These are phyloP conservation scores for Atrina japonica DNA, from an alignment of 2,888 invertebrate genomes.

Conservation along the genomic window DNA sequence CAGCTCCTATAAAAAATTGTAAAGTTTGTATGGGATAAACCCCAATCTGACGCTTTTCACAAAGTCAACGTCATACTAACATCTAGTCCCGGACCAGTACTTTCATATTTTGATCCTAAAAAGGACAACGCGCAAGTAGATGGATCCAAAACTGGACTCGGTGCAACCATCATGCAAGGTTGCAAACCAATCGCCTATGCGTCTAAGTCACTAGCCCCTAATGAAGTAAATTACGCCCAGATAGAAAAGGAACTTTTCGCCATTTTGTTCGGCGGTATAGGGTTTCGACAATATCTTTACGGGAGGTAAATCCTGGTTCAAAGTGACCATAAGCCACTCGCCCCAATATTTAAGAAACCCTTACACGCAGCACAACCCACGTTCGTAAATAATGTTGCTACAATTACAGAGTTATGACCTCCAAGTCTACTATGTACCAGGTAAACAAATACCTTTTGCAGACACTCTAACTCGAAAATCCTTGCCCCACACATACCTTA, in stretches of 20 bases:
- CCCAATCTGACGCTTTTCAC: conserved; percentile 40
- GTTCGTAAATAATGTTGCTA: conserved; percentile 42
- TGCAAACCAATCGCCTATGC: conserved; percentile 55
- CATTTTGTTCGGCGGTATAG: conserved; percentile 50
- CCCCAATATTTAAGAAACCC: conserved; percentile 32
- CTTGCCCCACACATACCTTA: conserved; percentile 27
- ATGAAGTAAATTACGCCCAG: conserved; percentile 55
- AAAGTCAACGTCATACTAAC: conserved; percentile 39
- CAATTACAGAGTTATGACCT: conserved; percentile 42
- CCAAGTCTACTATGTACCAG: conserved; percentile 27
- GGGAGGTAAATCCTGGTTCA: conserved; percentile 46
- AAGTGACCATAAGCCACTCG: conserved; percentile 59
- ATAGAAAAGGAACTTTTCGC: conserved; percentile 56
- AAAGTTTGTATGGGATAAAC: conserved; percentile 44
- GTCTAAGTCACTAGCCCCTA: conserved; percentile 54
- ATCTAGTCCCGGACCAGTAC: conserved; percentile 35
- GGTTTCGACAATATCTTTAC: conserved; percentile 57
- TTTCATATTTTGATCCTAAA: conserved; percentile 48
- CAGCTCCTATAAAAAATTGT: conserved; percentile 35
- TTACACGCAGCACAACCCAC: conserved; percentile 28
- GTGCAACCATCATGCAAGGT: conserved; percentile 58
- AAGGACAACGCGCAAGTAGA: conserved; percentile 49
- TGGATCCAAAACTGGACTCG: conserved; percentile 52
- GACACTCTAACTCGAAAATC: conserved; percentile 43
- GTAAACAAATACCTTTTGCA: conserved; percentile 39